Percentiles rank a stretch among this genome's conserved stretches.
These are phyloP conservation scores for Hemiscyllium ocellatum DNA, from an alignment of 2,113 vertebrate genomes.

Conservation along the genomic window DNA sequence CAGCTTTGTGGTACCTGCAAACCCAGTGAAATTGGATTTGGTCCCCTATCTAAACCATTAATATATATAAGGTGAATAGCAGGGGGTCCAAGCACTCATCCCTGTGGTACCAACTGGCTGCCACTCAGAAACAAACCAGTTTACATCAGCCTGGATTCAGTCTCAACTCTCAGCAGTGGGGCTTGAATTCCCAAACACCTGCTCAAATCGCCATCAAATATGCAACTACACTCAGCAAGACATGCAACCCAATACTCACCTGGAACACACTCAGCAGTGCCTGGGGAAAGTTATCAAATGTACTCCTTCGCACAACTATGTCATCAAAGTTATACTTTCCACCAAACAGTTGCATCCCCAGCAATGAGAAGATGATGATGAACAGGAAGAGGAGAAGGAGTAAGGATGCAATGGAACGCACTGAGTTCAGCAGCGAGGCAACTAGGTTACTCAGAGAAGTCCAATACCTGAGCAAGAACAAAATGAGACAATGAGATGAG, in stretches of 20 bases:
- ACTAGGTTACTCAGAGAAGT: conserved; percentile 86
- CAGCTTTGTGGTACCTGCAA: too few relatives aligned
- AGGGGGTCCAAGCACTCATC: too few relatives aligned
- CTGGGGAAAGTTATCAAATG: conserved; percentile 93
- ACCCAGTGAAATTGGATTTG: too few relatives aligned
- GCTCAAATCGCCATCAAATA: neutral
- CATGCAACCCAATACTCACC: conserved; percentile 53
- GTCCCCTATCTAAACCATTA: too few relatives aligned
- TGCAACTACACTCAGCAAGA: neutral
- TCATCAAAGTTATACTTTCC: conserved; percentile 87
- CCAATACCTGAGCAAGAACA: conserved; percentile 72
- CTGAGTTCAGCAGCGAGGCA: conserved; percentile 87
- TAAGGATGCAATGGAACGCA: conserved; percentile 89
- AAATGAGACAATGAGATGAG: neutral
- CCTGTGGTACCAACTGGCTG: too few relatives aligned
- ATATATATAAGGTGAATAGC: too few relatives aligned
- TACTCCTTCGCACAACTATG: conserved; percentile 72
- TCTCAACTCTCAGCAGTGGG: neutral
- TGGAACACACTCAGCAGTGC: conserved; percentile 96
- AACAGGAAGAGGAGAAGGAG: conserved; percentile 94
- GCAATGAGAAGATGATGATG: conserved; percentile 84
- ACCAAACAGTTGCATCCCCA: conserved; percentile 98
- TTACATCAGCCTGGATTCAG: neutral
- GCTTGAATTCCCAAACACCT: neutral
- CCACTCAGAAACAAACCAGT: too few relatives aligned